phyloP scores from a whole-genome alignment of 1,140 invertebrate species.

The Helicoverpa zea region DNA sequence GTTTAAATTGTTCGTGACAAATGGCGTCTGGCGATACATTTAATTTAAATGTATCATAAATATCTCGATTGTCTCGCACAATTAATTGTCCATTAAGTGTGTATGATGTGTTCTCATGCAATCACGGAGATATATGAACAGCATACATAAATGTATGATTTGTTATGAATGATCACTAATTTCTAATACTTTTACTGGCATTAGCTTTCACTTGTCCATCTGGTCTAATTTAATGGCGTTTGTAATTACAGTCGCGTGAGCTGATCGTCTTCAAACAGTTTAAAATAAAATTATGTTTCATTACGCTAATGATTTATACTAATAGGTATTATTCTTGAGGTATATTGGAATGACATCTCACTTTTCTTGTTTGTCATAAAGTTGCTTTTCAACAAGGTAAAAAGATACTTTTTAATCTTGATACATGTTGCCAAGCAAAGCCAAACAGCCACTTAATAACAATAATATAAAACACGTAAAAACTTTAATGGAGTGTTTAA shows the following conservation, averaged over 20 bases:
- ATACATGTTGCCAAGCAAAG: no score
- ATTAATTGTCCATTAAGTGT: constrained; percentile 21
- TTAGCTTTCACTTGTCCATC: constrained; percentile 42
- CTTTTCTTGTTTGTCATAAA: not conserved
- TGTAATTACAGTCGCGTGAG: constrained; percentile 28
- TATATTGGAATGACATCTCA: not conserved
- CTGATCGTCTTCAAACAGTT: constrained; percentile 4
- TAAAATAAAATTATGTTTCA: not conserved
- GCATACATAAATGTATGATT: constrained; percentile 31
- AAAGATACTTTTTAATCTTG: no score
- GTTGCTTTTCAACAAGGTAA: not conserved
- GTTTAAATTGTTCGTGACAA: constrained; percentile 28
- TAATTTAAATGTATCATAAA: constrained; percentile 13
- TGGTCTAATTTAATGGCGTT: constrained; percentile 24
- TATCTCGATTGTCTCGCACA: constrained; percentile 14
- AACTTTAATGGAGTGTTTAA: not conserved
- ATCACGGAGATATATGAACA: constrained; percentile 31
- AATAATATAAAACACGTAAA: no score
- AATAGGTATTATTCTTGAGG: not conserved
- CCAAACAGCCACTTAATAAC: no score
- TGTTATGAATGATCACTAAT: constrained; percentile 45
- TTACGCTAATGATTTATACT: not conserved
- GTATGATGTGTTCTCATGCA: constrained; percentile 31
- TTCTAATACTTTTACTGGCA: constrained; percentile 42
- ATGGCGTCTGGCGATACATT: constrained; percentile 17